These are phyloP conservation scores for Egretta garzetta DNA, from an alignment of 2,113 vertebrate genomes.

Conservation along the genomic window DNA sequence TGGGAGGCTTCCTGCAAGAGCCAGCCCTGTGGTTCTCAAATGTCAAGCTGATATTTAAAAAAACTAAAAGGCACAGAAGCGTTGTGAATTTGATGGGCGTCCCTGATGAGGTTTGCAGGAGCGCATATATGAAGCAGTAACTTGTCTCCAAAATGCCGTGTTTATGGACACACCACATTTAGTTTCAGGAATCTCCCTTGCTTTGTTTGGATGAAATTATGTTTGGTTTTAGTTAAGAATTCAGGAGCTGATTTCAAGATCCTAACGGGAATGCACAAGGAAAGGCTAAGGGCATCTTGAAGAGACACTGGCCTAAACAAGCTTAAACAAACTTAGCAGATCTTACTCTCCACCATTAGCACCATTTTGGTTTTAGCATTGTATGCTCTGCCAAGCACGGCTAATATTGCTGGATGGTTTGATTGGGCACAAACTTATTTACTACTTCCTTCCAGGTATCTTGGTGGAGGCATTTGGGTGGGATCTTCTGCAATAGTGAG, in stretches of 20 bases:
- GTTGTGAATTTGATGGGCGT: not conserved
- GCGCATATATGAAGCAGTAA: not conserved
- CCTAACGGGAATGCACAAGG: not conserved
- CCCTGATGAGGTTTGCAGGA: not conserved
- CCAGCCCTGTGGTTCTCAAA: not conserved
- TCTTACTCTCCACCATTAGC: not conserved
- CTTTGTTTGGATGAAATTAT: conserved; percentile 50
- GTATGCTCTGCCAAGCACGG: not conserved
- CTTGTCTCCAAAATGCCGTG: not conserved
- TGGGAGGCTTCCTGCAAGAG: not conserved
- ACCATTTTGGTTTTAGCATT: not conserved
- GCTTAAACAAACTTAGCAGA: not conserved
- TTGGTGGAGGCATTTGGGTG: not conserved
- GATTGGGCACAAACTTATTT: not conserved
- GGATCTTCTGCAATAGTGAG: not conserved
- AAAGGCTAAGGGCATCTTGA: not conserved
- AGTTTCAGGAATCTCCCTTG: conserved; percentile 46
- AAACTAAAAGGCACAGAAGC: not conserved
- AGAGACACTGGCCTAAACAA: not conserved
- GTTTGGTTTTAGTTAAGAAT: conserved; percentile 40
- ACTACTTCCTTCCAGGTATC: not conserved
- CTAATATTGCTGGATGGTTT: not conserved
- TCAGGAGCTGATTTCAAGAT: conserved; percentile 19
- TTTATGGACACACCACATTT: conserved; percentile 6
- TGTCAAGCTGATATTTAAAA: not conserved